Base-by-base conservation (phyloP, 1,140 invertebrate species). In the Cephus cinctus region DNA sequence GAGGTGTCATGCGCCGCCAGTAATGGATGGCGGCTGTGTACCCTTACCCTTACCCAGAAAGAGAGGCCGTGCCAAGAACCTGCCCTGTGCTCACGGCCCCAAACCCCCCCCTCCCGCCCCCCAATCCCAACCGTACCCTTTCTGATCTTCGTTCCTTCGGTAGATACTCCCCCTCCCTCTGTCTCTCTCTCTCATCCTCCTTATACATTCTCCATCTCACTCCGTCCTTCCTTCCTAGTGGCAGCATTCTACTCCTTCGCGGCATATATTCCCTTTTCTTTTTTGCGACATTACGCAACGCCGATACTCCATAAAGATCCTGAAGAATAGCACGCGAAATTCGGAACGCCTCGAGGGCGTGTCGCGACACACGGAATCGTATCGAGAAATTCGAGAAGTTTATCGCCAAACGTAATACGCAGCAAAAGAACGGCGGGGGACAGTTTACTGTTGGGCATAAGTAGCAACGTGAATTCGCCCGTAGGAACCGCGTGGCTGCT, bases 11-110 rank as follows among this genome's bases (percentile, higher is more conserved):
- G 67, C 62, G 61, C 70, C 61, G 63, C 64, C 59, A 59, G 66
- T 74, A 73, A 74, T 74, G 70, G 69, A 71, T 74, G 70, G 67
- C 63, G 65, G 69, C 63, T 66, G 67, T n/a, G n/a, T 71, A 64
- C 70, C 69, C 71, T 70, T 69, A 71, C 67, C 57, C 69, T 68
- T 67, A 62, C 62, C 58, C 64, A 56, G 58, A 67, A 71, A 65
- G 67, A 67, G 63, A 70, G 64, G 59, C 58, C 53, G 64, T 72
- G 71, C 71, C 72, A 75, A 75, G 69, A 73, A 67, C 61, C 63
- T 70, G 56, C 66, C 70, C 65, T n/a, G 46, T 52, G 36, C 62
- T 52, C 53, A 57, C 54, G 55, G 61, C 42, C 56, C 42, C n/a
- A n/a, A n/a, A n/a, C 34, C 40, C 55, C 52, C 54, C 45, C 54